A percentile compares a stretch with the other conserved stretches of the same genome.
Conservation (phyloP, 2,797 vertebrate genomes). For the Schizopygopsis malacanthus region DNA sequence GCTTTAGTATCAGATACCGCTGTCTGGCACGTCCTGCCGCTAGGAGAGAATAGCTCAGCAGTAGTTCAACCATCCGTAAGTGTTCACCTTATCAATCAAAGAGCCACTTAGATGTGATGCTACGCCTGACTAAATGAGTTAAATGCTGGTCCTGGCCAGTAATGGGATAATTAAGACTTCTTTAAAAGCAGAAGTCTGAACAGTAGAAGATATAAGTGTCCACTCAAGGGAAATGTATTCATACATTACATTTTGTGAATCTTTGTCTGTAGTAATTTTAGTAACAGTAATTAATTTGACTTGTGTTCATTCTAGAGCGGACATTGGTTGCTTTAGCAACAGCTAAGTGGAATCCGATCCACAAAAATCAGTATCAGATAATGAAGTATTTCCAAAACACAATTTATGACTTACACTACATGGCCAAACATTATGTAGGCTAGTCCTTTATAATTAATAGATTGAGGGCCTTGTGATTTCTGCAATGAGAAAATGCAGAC, state of each 20-base stretch:
- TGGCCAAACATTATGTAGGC: not conserved
- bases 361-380: not conserved
- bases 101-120: not conserved
- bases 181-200: not conserved
- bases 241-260: not conserved
- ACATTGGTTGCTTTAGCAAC: constrained; percentile 26
- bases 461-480: not conserved
- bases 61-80: not conserved
- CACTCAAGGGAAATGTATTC: not conserved
- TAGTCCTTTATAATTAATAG: not conserved
- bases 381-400: not conserved
- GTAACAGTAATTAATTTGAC: not conserved
- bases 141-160: not conserved
- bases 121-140: constrained; percentile 3
- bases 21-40: not conserved
- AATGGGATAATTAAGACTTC: not conserved
- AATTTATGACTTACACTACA: not conserved
- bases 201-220: not conserved
- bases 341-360: not conserved
- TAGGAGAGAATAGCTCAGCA: not conserved
- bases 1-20: not conserved
- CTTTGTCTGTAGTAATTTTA: not conserved
- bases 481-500: not conserved
- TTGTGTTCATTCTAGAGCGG: not conserved
- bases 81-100: not conserved